A percentile compares a stretch with the other conserved stretches of the same genome.
These are phyloP conservation scores for Serilophus lunatus DNA, from an alignment of 2,113 vertebrate genomes.

Conservation along the genomic window DNA sequence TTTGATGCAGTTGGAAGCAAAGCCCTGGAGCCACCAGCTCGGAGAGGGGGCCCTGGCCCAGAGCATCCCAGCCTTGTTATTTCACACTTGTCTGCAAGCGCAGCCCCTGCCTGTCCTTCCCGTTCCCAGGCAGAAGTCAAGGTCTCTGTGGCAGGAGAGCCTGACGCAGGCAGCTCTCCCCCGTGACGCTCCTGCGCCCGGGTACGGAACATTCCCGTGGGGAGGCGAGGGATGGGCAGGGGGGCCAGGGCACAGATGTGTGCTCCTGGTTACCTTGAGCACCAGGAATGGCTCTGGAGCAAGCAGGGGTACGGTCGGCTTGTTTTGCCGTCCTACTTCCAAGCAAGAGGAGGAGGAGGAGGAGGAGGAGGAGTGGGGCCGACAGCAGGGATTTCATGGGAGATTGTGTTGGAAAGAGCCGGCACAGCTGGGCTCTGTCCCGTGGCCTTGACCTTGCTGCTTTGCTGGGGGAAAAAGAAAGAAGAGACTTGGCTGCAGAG, in stretches of 20 bases:
- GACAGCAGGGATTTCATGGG: not conserved
- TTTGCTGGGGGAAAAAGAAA: not conserved
- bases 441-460: slow-evolving; percentile 54
- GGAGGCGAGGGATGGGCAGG: not conserved
- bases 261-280: slow-evolving; percentile 46
- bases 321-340: slow-evolving; percentile 8
- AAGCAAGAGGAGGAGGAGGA: not conserved
- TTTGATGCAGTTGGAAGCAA: rapidly evolving
- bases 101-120: not conserved
- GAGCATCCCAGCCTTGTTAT: not conserved
- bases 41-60: rapidly evolving
- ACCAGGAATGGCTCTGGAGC: rapidly evolving
- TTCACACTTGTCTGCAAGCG: rapidly evolving
- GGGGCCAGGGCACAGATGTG: not conserved
- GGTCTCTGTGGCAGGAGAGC: not conserved
- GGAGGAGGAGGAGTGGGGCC: not conserved
- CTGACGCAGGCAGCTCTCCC: slow-evolving; percentile 61
- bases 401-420: not conserved
- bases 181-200: not conserved
- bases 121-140: slow-evolving; percentile 54
- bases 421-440: slow-evolving; percentile 38
- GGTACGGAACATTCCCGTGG: slow-evolving; percentile 55
- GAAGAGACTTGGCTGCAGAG: not conserved
- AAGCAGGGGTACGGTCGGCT: not conserved
- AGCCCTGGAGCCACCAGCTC: not conserved